These are phyloP conservation scores for Enteromius unitaeniatus DNA, from an alignment of 2,797 vertebrate species.

Conservation along the genomic window DNA sequence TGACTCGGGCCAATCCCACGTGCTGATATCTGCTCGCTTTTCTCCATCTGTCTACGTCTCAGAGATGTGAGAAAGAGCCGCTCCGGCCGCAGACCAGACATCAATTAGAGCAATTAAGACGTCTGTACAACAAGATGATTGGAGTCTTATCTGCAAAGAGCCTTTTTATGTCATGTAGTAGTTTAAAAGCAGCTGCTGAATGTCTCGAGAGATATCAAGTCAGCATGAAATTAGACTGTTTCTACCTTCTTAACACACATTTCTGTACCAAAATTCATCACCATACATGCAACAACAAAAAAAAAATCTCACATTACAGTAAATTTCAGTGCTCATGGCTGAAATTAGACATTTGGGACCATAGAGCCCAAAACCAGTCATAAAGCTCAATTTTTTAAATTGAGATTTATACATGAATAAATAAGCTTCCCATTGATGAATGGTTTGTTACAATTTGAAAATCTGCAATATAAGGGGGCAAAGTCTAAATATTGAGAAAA, in stretches of 20 bases:
- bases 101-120: constrained; percentile 5
- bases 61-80: background rate
- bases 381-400: too few species aligned
- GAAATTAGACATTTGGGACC: background rate
- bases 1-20: background rate
- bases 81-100: constrained; percentile 11
- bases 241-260: background rate
- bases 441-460: too few species aligned
- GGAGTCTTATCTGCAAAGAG: constrained; percentile 5
- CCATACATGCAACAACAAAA: background rate
- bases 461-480: too few species aligned
- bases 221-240: background rate
- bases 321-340: background rate
- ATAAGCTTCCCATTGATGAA: too few species aligned
- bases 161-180: background rate
- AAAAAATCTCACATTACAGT: background rate
- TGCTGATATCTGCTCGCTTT: background rate
- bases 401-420: too few species aligned
- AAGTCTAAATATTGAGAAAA: background rate
- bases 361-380: background rate
- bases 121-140: background rate
- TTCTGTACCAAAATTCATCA: background rate
- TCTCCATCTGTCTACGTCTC: constrained; percentile 23
- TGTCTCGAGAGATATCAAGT: background rate
- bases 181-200: background rate